Percentiles rank a stretch among this genome's conserved stretches.
Evolutionary conservation across 2,797 vertebrate species (phyloP).

Genomic region (Acridotheres tristis): DNA sequence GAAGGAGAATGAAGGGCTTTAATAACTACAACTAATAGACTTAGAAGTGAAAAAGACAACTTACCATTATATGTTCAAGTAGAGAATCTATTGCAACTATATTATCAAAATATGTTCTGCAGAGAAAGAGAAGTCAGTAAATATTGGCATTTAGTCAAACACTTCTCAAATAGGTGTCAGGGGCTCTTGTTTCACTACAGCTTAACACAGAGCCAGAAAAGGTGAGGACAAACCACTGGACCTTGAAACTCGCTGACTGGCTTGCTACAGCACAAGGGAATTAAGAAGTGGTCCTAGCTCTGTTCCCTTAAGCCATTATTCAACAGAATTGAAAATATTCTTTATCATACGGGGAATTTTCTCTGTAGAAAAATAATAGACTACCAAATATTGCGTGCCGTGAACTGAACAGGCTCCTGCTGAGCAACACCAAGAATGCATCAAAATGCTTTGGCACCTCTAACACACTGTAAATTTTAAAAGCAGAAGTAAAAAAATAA

Average conservation of each 20-base stretch:
- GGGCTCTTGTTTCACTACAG: neutral
- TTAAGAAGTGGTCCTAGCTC: neutral
- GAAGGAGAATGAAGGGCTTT: neutral
- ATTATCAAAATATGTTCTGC: constrained; percentile 99
- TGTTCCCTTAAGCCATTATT: neutral
- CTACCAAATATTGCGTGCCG: neutral
- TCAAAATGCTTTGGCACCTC: neutral
- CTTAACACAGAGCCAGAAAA: neutral
- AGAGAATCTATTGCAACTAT: constrained; percentile 99
- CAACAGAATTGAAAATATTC: neutral
- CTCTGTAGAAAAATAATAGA: neutral
- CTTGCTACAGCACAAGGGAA: neutral
- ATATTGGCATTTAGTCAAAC: neutral
- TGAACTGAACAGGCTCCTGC: neutral
- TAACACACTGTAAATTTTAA: neutral
- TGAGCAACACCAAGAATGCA: neutral
- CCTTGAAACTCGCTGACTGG: neutral
- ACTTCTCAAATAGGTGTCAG: neutral
- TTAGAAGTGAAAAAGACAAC: constrained; percentile 49
- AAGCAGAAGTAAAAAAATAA: neutral
- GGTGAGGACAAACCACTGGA: neutral
- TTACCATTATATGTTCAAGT: constrained; percentile 99
- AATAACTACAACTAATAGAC: neutral
- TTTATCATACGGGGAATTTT: neutral
- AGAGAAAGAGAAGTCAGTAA: constrained; percentile 69